Evolutionary conservation across 1,140 invertebrate genomes (phyloP).

Genomic region (Helicoverpa zea): DNA sequence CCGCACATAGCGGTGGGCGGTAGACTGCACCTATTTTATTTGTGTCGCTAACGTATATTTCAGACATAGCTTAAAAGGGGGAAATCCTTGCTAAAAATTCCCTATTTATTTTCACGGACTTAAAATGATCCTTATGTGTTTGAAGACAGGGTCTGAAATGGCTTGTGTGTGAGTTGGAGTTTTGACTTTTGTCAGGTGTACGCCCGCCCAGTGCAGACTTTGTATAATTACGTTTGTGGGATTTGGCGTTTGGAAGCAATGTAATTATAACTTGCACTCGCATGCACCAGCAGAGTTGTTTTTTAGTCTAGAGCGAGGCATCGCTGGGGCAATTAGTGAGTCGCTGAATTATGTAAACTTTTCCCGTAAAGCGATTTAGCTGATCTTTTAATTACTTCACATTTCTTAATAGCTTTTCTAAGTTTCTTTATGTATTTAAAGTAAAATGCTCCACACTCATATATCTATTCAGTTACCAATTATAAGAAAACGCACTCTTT

Average conservation of each 20-base stretch:
- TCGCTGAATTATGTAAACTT: conserved; percentile 12
- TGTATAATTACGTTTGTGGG: conserved; percentile 68
- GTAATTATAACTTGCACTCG: conserved; percentile 63
- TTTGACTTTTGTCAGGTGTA: conserved; percentile 55
- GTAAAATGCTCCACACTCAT: too few relatives aligned
- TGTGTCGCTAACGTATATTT: conserved; percentile 72
- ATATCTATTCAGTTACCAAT: too few relatives aligned
- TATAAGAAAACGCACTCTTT: background rate
- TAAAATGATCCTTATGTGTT: conserved; percentile 59
- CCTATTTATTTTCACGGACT: conserved; percentile 37
- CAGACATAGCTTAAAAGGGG: conserved; percentile 70
- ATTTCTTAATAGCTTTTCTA: too few relatives aligned
- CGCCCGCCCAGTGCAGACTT: conserved; percentile 68
- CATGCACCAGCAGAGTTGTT: conserved; percentile 19
- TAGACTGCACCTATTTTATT: conserved; percentile 76
- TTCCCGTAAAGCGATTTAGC: background rate
- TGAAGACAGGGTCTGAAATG: conserved; percentile 51
- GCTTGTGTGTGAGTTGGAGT: conserved; percentile 41
- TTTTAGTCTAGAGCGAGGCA: conserved; percentile 28
- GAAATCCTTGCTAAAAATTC: conserved; percentile 69
- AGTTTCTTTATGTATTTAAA: too few relatives aligned
- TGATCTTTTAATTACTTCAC: background rate
- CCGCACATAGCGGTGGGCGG: conserved; percentile 66
- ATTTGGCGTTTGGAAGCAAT: conserved; percentile 60
- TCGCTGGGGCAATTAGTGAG: conserved; percentile 26